Evolutionary conservation across 2,888 invertebrate genomes (phyloP), one percentile per base, ranked within the genome.

Genomic region (Malachius bipustulatus): DNA sequence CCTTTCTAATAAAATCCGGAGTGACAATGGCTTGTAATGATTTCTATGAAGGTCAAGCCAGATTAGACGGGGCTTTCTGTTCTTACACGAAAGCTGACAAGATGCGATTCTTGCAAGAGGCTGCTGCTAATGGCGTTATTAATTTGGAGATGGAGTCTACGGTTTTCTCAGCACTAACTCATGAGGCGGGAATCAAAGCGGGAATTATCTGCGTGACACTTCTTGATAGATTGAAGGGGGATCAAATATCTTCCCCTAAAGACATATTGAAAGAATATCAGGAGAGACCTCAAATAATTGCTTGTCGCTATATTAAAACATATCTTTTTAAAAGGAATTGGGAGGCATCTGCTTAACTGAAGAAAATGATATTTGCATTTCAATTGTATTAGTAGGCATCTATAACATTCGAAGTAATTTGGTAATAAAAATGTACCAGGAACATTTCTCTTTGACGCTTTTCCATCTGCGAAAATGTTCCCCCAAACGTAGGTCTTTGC

Each of bases 141-240:
- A 85, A 85, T 52, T 80, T 85, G 33, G 85, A 85, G 57, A 82
- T 82, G 84, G 85, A 85, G 55, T 75, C 77, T 1, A 70, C 77
- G 0, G 77, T 79, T 26, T 81, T 84, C 49, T 70, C 81, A 0
- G 77, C 82, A 0, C 55, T 77, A 32, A 77, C 79, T 3, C 62
- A 69, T 30, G 69, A 72, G 42, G 75, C 77, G 1, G 75, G 75
- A 0, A 60, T 82, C 1, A 64, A 70, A 44, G 71, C 77, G 1
- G 77, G 75, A 1, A 75, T 79, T 26, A 67, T 82, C 0, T 85
- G 84, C 51, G 81, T 82, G 0, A 74, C 82, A 0, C 50, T 83
- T 0, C 42, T 87, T 2, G 68, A 87, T 56, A 68, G 85, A 12
- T 60, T 82, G 10, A 54, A 72, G 1, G 80, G 77, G 0, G 85